These are phyloP conservation scores for Galagoides demidoff DNA, from an alignment of 2,797 vertebrate species.

Conservation along the genomic window DNA sequence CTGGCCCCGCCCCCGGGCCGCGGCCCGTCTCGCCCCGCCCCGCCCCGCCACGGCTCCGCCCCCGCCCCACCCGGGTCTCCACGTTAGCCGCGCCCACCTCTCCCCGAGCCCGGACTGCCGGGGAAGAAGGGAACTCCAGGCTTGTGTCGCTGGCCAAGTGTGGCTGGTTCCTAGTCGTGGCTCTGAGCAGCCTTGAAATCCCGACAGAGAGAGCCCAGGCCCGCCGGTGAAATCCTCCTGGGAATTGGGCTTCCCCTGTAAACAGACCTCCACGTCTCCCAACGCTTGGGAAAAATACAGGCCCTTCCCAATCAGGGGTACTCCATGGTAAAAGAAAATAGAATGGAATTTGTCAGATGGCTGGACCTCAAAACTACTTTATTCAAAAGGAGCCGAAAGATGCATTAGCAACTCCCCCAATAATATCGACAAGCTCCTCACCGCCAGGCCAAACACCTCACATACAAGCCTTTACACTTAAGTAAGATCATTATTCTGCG, in stretches of 20 bases:
- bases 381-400: not conserved
- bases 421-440: not conserved
- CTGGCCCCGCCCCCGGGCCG: conserved; percentile 25
- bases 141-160: not conserved
- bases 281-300: not conserved
- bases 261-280: not conserved
- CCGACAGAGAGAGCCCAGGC: not conserved
- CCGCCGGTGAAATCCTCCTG: not conserved
- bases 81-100: not conserved
- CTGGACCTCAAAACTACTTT: not conserved
- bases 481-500: not conserved
- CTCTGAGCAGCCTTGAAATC: not conserved
- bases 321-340: not conserved
- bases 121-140: accelerated
- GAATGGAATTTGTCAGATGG: conserved; percentile 23
- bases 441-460: not conserved
- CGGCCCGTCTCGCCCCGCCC: not conserved
- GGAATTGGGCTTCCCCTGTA: not conserved
- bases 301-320: not conserved
- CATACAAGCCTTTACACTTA: not conserved
- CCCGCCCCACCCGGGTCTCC: not conserved
- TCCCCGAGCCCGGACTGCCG: accelerated
- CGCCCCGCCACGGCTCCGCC: not conserved
- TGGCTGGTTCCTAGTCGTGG: not conserved
- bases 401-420: not conserved